Evolutionary conservation across 2,888 invertebrate genomes (phyloP).

Genomic region (Monoplex corrugatus): DNA sequence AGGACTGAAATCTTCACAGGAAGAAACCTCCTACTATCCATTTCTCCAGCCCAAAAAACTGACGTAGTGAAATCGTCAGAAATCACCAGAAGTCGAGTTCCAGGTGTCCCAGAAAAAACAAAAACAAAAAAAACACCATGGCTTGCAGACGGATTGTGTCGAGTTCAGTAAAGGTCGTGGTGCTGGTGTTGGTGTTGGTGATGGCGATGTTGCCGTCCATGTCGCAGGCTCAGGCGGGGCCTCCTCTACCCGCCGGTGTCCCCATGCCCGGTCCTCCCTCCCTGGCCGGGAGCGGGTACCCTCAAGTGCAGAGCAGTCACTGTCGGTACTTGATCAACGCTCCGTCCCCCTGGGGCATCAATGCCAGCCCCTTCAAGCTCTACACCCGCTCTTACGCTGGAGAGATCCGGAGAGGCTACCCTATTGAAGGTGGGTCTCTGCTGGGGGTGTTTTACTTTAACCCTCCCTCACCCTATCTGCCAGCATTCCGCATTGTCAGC

Average conservation of each 20-base stretch:
- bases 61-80: too few species aligned
- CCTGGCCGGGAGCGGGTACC: conserved; percentile 4
- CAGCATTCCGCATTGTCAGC: too few species aligned
- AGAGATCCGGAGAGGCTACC: conserved; percentile 44
- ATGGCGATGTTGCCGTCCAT: background rate
- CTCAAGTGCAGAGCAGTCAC: conserved; percentile 51
- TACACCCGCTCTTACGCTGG: conserved; percentile 51
- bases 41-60: too few species aligned
- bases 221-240: conserved; percentile 23
- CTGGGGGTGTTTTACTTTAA: background rate
- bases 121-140: background rate
- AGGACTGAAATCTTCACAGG: too few species aligned
- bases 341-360: conserved; percentile 52
- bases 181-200: background rate
- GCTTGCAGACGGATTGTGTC: too few species aligned
- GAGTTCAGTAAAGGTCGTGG: background rate
- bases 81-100: too few species aligned
- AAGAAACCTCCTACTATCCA: too few species aligned
- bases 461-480: too few species aligned
- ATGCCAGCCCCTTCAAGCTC: conserved; percentile 57
- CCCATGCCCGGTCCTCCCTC: background rate
- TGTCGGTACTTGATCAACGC: conserved; percentile 53
- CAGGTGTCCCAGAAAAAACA: background rate
- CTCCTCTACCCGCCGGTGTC: background rate
- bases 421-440: conserved; percentile 49